These are phyloP conservation scores for Nymphalis polychloros DNA, from an alignment of 2,888 invertebrate species.

Conservation along the genomic window DNA sequence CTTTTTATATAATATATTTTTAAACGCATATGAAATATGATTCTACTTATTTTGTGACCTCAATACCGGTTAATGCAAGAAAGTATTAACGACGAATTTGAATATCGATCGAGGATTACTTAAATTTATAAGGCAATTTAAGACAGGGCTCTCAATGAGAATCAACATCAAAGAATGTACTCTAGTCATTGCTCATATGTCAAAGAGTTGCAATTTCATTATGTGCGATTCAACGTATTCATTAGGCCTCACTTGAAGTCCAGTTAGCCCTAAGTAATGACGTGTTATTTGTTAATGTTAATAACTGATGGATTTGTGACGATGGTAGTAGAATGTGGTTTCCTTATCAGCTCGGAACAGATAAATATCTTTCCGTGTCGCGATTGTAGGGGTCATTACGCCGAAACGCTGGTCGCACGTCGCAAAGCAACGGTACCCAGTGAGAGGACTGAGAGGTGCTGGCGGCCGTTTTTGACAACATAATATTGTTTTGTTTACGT, in stretches of 20 bases:
- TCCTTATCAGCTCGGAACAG: slow-evolving; percentile 46
- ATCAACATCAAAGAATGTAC: slow-evolving; percentile 30
- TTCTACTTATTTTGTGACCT: slow-evolving; percentile 25
- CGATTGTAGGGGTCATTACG: slow-evolving; percentile 57
- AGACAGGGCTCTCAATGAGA: slow-evolving; percentile 16
- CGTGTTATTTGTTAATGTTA: slow-evolving; percentile 47
- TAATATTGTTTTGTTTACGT: slow-evolving; percentile 50
- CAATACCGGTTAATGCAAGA: slow-evolving; percentile 11
- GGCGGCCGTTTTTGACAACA: slow-evolving; percentile 38
- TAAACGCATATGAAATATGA: slow-evolving; percentile 22
- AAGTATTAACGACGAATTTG: slow-evolving; percentile 15
- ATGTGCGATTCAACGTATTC: slow-evolving; percentile 37
- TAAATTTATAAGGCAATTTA: slow-evolving; percentile 19
- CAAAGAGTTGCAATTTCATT: slow-evolving; percentile 37
- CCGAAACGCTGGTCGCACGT: slow-evolving; percentile 45
- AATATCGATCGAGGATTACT: neutral
- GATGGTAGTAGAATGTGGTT: slow-evolving; percentile 31
- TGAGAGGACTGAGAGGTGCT: slow-evolving; percentile 46
- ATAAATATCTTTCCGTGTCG: slow-evolving; percentile 55
- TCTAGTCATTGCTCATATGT: slow-evolving; percentile 39
- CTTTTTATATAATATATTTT: slow-evolving; percentile 26
- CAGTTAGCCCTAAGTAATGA: slow-evolving; percentile 32
- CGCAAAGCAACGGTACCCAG: slow-evolving; percentile 57
- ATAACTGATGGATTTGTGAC: slow-evolving; percentile 43
- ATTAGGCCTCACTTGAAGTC: slow-evolving; percentile 37